Conservation (phyloP, 2,888 invertebrate species). For the Lochmaea capreae region DNA sequence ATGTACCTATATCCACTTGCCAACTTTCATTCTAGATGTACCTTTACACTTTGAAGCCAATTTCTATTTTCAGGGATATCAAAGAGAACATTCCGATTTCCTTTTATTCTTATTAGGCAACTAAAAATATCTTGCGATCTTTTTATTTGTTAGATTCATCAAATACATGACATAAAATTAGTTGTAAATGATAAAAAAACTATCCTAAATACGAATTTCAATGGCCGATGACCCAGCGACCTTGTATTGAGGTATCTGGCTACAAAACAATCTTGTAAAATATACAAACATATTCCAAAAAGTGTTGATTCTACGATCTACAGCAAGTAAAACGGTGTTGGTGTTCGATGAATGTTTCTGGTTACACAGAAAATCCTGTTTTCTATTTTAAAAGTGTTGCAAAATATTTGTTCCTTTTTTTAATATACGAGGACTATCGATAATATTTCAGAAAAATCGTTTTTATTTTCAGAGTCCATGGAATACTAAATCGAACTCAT, state of each 20-base stretch:
- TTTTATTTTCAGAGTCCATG: slow-evolving; percentile 44
- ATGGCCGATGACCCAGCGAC: slow-evolving; percentile 22
- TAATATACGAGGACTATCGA: background rate
- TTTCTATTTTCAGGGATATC: slow-evolving; percentile 32
- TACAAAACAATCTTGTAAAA: slow-evolving; percentile 24
- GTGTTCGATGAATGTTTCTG: slow-evolving; percentile 14
- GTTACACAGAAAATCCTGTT: background rate
- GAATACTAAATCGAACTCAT: slow-evolving; percentile 41
- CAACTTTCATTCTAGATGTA: slow-evolving; percentile 20
- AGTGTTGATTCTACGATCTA: slow-evolving; percentile 7
- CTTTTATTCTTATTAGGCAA: slow-evolving; percentile 34
- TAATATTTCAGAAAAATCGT: background rate
- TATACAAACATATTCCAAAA: slow-evolving; percentile 24
- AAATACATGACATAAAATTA: slow-evolving; percentile 28
- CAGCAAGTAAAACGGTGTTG: background rate
- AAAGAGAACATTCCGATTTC: slow-evolving; percentile 30
- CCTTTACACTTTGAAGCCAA: slow-evolving; percentile 29
- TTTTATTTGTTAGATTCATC: slow-evolving; percentile 29
- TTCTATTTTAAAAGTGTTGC: slow-evolving; percentile 5
- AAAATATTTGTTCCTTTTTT: background rate
- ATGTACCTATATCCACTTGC: slow-evolving; percentile 19
- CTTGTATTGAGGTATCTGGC: slow-evolving; percentile 34
- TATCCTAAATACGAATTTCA: background rate
- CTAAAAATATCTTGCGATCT: slow-evolving; percentile 33
- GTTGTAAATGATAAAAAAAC: background rate